Conservation (phyloP, 2,797 vertebrate species). For the Tadarida brasiliensis region DNA sequence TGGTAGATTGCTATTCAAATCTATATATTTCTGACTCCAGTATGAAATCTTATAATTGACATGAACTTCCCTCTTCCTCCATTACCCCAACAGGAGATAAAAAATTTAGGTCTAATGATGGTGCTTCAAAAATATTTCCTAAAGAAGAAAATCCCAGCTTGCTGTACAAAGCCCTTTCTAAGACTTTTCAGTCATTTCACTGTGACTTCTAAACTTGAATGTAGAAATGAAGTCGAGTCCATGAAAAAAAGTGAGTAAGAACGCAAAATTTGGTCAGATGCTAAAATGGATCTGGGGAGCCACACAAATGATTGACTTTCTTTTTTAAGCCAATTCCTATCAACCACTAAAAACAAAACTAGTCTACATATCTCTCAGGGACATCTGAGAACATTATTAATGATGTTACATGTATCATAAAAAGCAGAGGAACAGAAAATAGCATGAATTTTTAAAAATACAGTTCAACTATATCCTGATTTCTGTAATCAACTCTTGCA, state of each 20-base stretch:
- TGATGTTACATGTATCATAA: slow-evolving; percentile 6
- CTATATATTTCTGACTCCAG: background rate
- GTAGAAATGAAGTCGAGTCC: background rate
- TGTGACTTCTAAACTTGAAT: slow-evolving; percentile 7
- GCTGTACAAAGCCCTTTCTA: background rate
- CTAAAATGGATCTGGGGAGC: slow-evolving; percentile 17
- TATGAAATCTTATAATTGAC: background rate
- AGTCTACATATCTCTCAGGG: slow-evolving; percentile 43
- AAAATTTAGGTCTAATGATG: background rate
- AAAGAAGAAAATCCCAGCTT: slow-evolving; percentile 23
- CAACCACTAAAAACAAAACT: slow-evolving; percentile 56
- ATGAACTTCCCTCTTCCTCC: background rate
- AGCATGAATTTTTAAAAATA: slow-evolving; percentile 65
- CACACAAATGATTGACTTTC: slow-evolving; percentile 27
- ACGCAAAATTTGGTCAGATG: slow-evolving; percentile 33
- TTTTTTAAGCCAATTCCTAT: slow-evolving; percentile 50
- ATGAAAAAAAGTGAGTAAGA: slow-evolving; percentile 41
- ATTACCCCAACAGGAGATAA: background rate
- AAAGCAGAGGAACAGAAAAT: slow-evolving; percentile 60
- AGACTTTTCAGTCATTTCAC: background rate
- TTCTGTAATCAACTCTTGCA: slow-evolving; percentile 74
- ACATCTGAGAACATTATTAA: slow-evolving; percentile 63
- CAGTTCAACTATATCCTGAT: slow-evolving; percentile 65
- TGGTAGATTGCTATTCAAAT: background rate
- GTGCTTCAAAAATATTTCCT: background rate